These are phyloP conservation scores for Maniola jurtina DNA, from an alignment of 1,140 invertebrate genomes.

Conservation along the genomic window DNA sequence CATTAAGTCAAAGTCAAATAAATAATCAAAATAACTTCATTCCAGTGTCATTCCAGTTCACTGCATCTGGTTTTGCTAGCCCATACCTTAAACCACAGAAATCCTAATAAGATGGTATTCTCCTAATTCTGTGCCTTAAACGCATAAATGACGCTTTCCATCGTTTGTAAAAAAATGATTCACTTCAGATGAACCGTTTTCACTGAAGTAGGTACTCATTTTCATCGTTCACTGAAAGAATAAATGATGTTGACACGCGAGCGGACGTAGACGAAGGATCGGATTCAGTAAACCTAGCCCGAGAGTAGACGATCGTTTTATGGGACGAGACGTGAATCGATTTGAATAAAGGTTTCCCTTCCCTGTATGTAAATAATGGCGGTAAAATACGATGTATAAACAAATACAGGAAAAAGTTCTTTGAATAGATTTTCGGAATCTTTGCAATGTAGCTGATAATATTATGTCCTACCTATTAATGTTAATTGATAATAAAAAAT, in stretches of 20 bases:
- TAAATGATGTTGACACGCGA: conserved; percentile 11
- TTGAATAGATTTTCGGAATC: conserved; percentile 18
- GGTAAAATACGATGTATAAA: background rate
- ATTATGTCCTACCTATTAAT: too few species aligned
- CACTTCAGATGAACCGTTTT: background rate
- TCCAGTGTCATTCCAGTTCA: too few species aligned
- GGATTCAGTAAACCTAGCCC: conserved; percentile 10
- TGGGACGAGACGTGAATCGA: conserved; percentile 13
- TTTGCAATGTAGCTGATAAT: too few species aligned
- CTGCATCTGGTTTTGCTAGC: too few species aligned
- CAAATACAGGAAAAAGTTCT: background rate
- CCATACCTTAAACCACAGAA: too few species aligned
- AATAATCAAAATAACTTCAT: too few species aligned
- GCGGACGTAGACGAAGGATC: conserved; percentile 14
- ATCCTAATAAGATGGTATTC: too few species aligned
- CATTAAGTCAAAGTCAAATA: too few species aligned
- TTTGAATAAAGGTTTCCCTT: conserved; percentile 6
- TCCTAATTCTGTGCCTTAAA: too few species aligned
- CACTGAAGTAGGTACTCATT: background rate
- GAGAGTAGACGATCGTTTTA: conserved; percentile 15
- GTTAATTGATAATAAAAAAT: too few species aligned
- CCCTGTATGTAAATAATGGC: background rate
- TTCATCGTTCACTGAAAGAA: conserved; percentile 3
- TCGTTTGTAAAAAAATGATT: too few species aligned
- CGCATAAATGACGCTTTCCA: too few species aligned